These are phyloP conservation scores for Phrynocephalus versicolor DNA, from an alignment of 2,113 vertebrate genomes.

Conservation along the genomic window DNA sequence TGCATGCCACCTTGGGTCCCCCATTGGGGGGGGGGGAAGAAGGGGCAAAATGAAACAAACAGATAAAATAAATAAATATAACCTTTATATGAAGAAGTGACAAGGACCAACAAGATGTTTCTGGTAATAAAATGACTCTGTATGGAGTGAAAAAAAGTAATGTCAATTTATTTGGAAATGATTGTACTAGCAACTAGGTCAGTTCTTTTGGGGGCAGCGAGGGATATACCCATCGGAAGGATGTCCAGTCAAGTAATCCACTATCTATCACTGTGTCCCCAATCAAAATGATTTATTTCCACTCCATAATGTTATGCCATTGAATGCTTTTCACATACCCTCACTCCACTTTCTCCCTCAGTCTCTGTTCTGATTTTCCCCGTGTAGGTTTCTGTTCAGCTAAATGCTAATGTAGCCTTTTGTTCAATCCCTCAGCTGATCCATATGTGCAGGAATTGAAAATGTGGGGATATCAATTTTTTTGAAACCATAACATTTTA, in stretches of 20 bases:
- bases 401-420: slow-evolving; percentile 41
- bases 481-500: slow-evolving; percentile 22
- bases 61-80: neutral
- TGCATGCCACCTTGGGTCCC: neutral
- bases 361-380: slow-evolving; percentile 21
- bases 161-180: slow-evolving; percentile 37
- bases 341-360: neutral
- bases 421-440: slow-evolving; percentile 25
- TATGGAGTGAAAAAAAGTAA: slow-evolving; percentile 5
- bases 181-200: slow-evolving; percentile 56
- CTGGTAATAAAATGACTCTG: neutral
- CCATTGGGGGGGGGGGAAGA: too few relatives aligned
- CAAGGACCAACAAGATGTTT: slow-evolving; percentile 24
- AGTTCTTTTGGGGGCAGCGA: slow-evolving; percentile 41
- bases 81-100: neutral
- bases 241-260: slow-evolving; percentile 47
- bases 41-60: neutral
- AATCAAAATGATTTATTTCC: neutral
- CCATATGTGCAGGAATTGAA: slow-evolving; percentile 14
- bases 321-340: neutral
- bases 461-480: neutral
- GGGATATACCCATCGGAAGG: slow-evolving; percentile 22
- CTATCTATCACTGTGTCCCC: slow-evolving; percentile 34
- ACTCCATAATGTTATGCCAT: neutral
- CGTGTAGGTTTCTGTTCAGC: slow-evolving; percentile 13